Percentiles rank a stretch among this genome's conserved stretches.
These are phyloP conservation scores for Orestias chungarensis DNA, from an alignment of 2,797 vertebrate genomes.

Conservation along the genomic window DNA sequence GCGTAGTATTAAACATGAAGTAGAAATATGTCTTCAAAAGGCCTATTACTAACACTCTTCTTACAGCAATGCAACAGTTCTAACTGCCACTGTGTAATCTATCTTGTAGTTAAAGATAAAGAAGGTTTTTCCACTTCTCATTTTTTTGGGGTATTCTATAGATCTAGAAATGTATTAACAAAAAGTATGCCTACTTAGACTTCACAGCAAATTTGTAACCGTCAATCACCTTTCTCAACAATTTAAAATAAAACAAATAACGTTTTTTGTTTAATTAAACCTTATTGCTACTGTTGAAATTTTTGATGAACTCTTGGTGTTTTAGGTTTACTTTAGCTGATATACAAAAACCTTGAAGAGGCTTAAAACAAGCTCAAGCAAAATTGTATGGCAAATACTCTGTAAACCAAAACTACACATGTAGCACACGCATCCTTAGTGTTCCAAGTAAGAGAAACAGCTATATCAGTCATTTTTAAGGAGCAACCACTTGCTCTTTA, in stretches of 20 bases:
- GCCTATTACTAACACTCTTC: neutral
- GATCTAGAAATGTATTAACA: neutral
- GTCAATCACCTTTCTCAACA: neutral
- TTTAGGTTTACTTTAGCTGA: neutral
- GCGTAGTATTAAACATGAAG: no score
- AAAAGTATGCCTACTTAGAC: neutral
- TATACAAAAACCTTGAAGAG: no score
- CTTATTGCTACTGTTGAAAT: neutral
- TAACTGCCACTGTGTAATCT: neutral
- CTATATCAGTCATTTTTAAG: slow-evolving; percentile 26
- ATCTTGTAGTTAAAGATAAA: neutral
- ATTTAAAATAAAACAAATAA: neutral
- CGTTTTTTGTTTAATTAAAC: neutral
- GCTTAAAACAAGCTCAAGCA: neutral
- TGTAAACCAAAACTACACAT: neutral
- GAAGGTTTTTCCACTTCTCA: neutral
- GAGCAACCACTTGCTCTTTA: slow-evolving; percentile 78
- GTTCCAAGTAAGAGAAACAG: slow-evolving; percentile 3
- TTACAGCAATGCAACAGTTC: neutral
- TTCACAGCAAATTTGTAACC: neutral
- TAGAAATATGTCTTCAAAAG: no score
- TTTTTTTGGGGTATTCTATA: neutral
- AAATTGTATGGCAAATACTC: neutral
- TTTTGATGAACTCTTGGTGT: neutral
- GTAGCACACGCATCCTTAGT: neutral